Percentiles rank a stretch among this genome's conserved stretches.
phyloP scores from a whole-genome alignment of 2,888 invertebrate species.

The Conus canariensis region DNA sequence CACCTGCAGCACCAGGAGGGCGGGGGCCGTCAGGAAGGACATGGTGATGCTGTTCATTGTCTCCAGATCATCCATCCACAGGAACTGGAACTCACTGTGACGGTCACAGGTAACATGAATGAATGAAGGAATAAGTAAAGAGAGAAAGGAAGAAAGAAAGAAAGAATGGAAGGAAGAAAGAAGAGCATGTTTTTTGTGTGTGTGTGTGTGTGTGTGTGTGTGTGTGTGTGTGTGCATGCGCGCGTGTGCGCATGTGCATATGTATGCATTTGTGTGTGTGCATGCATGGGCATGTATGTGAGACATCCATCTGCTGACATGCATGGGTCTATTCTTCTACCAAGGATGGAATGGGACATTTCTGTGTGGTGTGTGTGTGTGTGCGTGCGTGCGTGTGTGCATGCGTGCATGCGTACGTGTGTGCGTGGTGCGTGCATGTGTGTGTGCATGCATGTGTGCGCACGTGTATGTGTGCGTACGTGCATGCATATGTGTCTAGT shows the following conservation, averaged over 20 bases:
- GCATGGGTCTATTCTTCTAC: too few species aligned
- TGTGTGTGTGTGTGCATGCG: background rate
- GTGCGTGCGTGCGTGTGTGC: too few species aligned
- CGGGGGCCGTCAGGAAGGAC: constrained; percentile 88
- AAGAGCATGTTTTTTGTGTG: background rate
- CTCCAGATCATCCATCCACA: constrained; percentile 94
- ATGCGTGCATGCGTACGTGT: background rate
- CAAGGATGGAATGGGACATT: too few species aligned
- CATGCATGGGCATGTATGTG: too few species aligned
- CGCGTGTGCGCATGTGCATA: background rate
- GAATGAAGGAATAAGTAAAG: too few species aligned
- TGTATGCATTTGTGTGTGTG: background rate
- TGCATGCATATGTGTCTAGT: background rate
- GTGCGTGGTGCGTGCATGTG: background rate
- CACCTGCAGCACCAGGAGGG: constrained; percentile 93
- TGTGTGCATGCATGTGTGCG: background rate
- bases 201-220: constrained; percentile 11
- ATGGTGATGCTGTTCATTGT: constrained; percentile 96
- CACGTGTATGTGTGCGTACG: background rate
- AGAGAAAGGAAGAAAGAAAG: background rate
- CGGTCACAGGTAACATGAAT: background rate
- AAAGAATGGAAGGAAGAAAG: background rate
- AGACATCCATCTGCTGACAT: too few species aligned
- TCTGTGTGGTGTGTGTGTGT: too few species aligned
- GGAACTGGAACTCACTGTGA: constrained; percentile 90